Conservation (phyloP, 2,888 invertebrate genomes). For the Chymomyza procnemis region DNA sequence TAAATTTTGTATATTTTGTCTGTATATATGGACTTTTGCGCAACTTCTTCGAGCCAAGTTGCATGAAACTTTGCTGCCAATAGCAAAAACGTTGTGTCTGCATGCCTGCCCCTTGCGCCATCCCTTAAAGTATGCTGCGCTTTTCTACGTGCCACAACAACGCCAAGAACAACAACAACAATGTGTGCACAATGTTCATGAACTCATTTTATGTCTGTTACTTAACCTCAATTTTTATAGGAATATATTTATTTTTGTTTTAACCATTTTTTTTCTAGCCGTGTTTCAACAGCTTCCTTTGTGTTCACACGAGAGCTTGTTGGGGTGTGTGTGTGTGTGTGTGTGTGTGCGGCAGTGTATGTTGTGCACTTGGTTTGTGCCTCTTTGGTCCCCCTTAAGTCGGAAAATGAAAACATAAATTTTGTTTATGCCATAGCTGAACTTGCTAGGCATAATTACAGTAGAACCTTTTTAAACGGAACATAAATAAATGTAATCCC, state of each 20-base stretch:
- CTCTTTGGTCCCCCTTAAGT: constrained; percentile 4
- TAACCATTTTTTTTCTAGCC: not conserved
- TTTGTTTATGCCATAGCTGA: constrained; percentile 18
- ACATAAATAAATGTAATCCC: too few species aligned
- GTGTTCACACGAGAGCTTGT: not conserved
- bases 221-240: constrained; percentile 25
- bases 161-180: constrained; percentile 10
- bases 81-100: not conserved
- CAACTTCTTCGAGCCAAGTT: constrained; percentile 1
- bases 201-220: constrained; percentile 25
- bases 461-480: too few species aligned
- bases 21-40: not conserved
- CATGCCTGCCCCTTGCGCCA: too few species aligned
- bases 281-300: constrained; percentile 3
- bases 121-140: not conserved
- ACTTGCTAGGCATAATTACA: not conserved
- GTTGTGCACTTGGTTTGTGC: not conserved
- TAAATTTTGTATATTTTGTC: not conserved
- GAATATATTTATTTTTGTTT: constrained; percentile 6
- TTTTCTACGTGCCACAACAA: constrained; percentile 9
- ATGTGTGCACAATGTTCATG: constrained; percentile 17
- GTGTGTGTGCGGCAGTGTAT: not conserved
- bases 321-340: not conserved
- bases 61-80: not conserved
- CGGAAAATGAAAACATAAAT: constrained; percentile 29